Evolutionary conservation across 2,797 vertebrate species (phyloP), one percentile per base, ranked within the genome.

Genomic region (Propithecus perrieri): DNA sequence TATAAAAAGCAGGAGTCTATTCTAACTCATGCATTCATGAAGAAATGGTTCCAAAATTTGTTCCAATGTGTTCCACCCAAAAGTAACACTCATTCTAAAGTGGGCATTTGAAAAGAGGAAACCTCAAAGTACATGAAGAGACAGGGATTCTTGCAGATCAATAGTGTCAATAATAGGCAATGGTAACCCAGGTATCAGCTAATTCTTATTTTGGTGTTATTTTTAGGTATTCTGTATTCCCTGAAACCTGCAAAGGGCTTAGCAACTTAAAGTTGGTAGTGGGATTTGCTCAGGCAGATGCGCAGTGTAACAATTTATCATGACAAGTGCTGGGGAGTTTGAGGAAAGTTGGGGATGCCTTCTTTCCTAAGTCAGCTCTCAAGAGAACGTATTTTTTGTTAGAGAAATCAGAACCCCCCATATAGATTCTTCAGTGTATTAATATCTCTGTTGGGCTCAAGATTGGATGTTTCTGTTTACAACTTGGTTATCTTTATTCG

Each of bases 401-500:
- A 89, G 74, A n/a, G 94, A 97, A 95, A 96, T 95, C 71, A 95
- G 72, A 92, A 91, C 71, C 35, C 94, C 50, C 81, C 61, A 95
- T 96, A 95, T 57, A 95, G 81, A 89, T 86, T 88, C 50, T 80
- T 92, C 28, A 38, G 46, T 61, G 71, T 85, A 90, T 95, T 97
- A 90, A 75, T 92, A 71, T 89, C 86, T 97, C 85, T 94, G 41
- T 43, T 83, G 67, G 59, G 22, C 74, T 92, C 67, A 85, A 94
- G 76, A 89, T 30, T 87, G 59, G 48, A 78, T 91, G 71, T 91
- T 97, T 94, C 90, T 96, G 43, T 97, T 93, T 97, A 95, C 55
- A 78, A 67, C n/a, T 88, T 85, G 11, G 24, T 95, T 96, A 85
- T 92, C 76, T 95, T 91, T 92, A 96, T 95, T 97, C 95, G 59